Evolutionary conservation across 53 echinoderm and acorn worm species (phyloP).

Genomic region (Holothuria scabra): DNA sequence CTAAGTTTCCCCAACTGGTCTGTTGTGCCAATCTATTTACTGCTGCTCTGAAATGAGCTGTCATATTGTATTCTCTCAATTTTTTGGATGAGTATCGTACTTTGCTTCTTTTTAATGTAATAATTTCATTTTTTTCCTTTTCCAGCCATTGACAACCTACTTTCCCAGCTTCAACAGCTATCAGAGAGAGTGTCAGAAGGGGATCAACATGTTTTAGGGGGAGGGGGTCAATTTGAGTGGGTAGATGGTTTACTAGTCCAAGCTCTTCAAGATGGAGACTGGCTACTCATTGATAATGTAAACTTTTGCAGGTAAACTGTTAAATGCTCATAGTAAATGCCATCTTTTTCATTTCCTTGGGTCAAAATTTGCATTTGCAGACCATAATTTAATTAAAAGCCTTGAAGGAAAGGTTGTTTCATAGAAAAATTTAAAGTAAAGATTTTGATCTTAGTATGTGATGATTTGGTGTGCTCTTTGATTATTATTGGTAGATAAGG

Average conservation of each 20-base stretch:
- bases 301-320: slow-evolving; percentile 90
- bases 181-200: slow-evolving; percentile 31
- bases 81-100: too few relatives aligned
- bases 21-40: too few relatives aligned
- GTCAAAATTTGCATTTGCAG: too few relatives aligned
- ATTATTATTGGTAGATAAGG: too few relatives aligned
- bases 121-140: neutral
- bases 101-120: neutral
- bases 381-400: too few relatives aligned
- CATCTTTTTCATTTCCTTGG: too few relatives aligned
- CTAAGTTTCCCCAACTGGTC: too few relatives aligned
- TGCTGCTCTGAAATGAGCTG: neutral
- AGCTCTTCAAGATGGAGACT: slow-evolving; percentile 86
- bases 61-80: neutral
- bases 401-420: too few relatives aligned
- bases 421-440: too few relatives aligned
- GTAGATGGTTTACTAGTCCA: slow-evolving; percentile 93
- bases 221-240: slow-evolving; percentile 99
- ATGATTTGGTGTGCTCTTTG: too few relatives aligned
- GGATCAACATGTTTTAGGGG: slow-evolving; percentile 64
- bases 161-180: slow-evolving; percentile 1
- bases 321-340: too few relatives aligned
- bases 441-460: too few relatives aligned
- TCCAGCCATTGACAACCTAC: slow-evolving; percentile 8
- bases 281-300: slow-evolving; percentile 98